Conservation (phyloP, 2,113 vertebrate species). For the Origma solitaria region DNA sequence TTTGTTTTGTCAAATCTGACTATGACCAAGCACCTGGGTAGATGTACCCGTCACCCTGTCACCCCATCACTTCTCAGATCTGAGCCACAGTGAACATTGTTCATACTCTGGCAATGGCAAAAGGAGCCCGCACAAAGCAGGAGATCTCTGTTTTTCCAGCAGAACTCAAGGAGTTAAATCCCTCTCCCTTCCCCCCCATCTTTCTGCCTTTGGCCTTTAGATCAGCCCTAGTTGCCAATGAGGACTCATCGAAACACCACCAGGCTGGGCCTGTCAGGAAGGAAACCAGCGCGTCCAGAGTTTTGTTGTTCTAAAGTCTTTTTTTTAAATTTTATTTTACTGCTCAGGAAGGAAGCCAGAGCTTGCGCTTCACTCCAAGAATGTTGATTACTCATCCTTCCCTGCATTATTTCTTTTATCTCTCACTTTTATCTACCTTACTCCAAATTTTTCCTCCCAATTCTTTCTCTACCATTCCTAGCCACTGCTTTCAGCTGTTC, state of each 20-base stretch:
- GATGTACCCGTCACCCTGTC: not conserved
- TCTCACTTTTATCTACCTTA: constrained; percentile 64
- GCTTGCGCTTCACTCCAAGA: constrained; percentile 80
- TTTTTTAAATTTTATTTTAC: constrained; percentile 83
- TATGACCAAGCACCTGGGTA: not conserved
- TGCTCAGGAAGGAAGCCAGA: constrained; percentile 86
- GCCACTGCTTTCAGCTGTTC: not conserved
- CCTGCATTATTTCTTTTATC: constrained; percentile 66
- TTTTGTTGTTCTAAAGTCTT: constrained; percentile 84
- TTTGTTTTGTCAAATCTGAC: not conserved
- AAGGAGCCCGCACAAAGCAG: not conserved
- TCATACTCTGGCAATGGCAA: not conserved
- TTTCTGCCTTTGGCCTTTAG: constrained; percentile 71
- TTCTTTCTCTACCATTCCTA: not conserved
- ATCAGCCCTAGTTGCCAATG: constrained; percentile 63
- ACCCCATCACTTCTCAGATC: not conserved
- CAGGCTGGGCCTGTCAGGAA: constrained; percentile 81
- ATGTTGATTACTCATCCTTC: constrained; percentile 74
- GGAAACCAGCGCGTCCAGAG: constrained; percentile 80
- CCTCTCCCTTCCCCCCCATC: constrained; percentile 60
- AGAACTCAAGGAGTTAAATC: constrained; percentile 72
- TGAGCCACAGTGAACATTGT: not conserved
- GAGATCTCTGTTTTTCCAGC: not conserved
- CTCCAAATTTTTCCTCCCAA: constrained; percentile 6
- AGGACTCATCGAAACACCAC: constrained; percentile 72